These are phyloP conservation scores for Hesperophylax magnus DNA, from an alignment of 1,140 invertebrate species.

Conservation along the genomic window DNA sequence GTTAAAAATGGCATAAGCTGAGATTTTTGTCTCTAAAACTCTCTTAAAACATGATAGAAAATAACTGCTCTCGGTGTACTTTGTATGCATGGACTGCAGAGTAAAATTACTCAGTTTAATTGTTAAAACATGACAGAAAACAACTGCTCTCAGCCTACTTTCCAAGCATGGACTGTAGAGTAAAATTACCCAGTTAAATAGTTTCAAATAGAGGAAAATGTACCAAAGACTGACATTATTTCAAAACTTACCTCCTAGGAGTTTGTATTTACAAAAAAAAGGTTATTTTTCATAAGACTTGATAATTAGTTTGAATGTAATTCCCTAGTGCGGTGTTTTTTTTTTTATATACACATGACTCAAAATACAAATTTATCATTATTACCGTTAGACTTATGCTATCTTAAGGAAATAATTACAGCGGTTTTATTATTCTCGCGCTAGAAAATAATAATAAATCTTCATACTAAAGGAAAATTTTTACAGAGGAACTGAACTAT, in stretches of 20 bases:
- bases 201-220: background rate
- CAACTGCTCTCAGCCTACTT: too few relatives aligned
- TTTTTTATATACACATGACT: slow-evolving; percentile 36
- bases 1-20: too few relatives aligned
- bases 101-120: too few relatives aligned
- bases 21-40: too few relatives aligned
- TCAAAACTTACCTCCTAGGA: slow-evolving; percentile 22
- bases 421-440: slow-evolving; percentile 23
- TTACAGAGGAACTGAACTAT: slow-evolving; percentile 32
- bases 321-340: slow-evolving; percentile 30
- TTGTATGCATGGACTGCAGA: too few relatives aligned
- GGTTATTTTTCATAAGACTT: slow-evolving; percentile 53
- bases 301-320: slow-evolving; percentile 40
- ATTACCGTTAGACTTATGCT: background rate
- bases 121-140: too few relatives aligned
- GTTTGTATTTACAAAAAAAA: slow-evolving; percentile 48
- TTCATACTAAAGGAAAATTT: background rate
- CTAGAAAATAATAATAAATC: slow-evolving; percentile 16
- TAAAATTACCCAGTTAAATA: too few relatives aligned
- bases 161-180: too few relatives aligned
- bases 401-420: slow-evolving; percentile 43
- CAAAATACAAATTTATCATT: background rate
- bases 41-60: too few relatives aligned
- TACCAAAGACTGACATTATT: background rate
- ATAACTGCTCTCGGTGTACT: too few relatives aligned